Evolutionary conservation across 1,140 invertebrate genomes (phyloP).

Genomic region (Penaeus indicus): DNA sequence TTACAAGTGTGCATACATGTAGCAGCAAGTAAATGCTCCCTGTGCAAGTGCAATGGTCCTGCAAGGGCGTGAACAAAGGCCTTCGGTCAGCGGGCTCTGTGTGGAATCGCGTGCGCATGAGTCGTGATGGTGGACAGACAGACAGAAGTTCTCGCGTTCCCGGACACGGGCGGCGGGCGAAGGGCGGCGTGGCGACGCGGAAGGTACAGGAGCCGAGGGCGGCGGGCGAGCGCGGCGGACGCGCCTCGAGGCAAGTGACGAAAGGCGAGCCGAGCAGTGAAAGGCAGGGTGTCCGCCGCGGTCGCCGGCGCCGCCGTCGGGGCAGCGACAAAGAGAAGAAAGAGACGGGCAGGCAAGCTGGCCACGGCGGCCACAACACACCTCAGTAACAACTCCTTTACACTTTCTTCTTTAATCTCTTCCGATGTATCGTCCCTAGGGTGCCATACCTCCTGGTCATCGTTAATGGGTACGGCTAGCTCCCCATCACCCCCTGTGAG

Average conservation of each 20-base stretch:
- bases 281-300: background rate
- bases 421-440: slow-evolving; percentile 74
- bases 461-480: slow-evolving; percentile 67
- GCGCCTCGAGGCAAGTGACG: too few species aligned
- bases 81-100: too few species aligned
- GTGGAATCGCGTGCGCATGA: too few species aligned
- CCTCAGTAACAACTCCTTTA: slow-evolving; percentile 89
- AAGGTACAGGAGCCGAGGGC: too few species aligned
- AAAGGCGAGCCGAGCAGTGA: too few species aligned
- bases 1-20: background rate
- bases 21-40: background rate
- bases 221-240: too few species aligned
- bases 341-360: slow-evolving; percentile 42
- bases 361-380: slow-evolving; percentile 72
- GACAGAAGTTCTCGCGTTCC: too few species aligned
- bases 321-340: background rate
- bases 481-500: slow-evolving; percentile 71
- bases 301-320: too few species aligned
- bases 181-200: too few species aligned
- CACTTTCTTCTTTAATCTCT: slow-evolving; percentile 82
- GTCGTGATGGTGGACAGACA: too few species aligned
- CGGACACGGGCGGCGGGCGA: too few species aligned
- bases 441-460: slow-evolving; percentile 69
- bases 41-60: background rate
- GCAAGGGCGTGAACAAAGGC: too few species aligned